A percentile compares a stretch with the other conserved stretches of the same genome.
These are phyloP conservation scores for Nymphalis urticae DNA, from an alignment of 2,888 invertebrate species.

Conservation along the genomic window DNA sequence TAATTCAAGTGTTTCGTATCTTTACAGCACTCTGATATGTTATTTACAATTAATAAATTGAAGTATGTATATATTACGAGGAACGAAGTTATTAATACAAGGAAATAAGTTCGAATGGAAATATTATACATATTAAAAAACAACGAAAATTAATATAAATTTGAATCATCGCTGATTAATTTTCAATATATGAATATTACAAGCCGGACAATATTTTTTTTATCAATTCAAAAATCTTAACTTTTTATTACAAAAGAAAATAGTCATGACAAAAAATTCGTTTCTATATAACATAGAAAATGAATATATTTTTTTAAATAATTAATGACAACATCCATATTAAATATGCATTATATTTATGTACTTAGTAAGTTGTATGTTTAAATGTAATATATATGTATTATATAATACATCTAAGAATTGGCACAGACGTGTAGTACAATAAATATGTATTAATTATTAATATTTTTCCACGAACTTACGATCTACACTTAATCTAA, in stretches of 20 bases:
- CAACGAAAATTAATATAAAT: too few relatives aligned
- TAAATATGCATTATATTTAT: not conserved
- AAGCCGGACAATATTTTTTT: too few relatives aligned
- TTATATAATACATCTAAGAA: slow-evolving; percentile 24
- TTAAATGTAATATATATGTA: not conserved
- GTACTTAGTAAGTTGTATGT: not conserved
- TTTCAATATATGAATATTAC: too few relatives aligned
- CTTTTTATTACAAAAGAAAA: too few relatives aligned
- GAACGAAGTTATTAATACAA: slow-evolving; percentile 2
- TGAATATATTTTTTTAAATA: not conserved
- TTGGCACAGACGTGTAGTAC: slow-evolving; percentile 34
- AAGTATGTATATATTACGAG: slow-evolving; percentile 12
- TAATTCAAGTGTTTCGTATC: slow-evolving; percentile 23
- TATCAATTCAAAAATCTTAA: too few relatives aligned
- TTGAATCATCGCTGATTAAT: too few relatives aligned
- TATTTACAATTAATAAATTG: slow-evolving; percentile 22
- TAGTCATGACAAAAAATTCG: too few relatives aligned
- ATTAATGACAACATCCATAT: not conserved
- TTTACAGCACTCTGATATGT: slow-evolving; percentile 19
- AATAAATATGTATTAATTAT: not conserved
- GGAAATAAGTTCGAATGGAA: not conserved
- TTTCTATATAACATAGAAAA: too few relatives aligned
- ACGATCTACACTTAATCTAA: not conserved
- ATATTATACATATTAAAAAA: not conserved
- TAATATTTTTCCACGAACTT: slow-evolving; percentile 4